phyloP scores from a whole-genome alignment of 2,113 vertebrate genomes.

The Spea multiplicata region DNA sequence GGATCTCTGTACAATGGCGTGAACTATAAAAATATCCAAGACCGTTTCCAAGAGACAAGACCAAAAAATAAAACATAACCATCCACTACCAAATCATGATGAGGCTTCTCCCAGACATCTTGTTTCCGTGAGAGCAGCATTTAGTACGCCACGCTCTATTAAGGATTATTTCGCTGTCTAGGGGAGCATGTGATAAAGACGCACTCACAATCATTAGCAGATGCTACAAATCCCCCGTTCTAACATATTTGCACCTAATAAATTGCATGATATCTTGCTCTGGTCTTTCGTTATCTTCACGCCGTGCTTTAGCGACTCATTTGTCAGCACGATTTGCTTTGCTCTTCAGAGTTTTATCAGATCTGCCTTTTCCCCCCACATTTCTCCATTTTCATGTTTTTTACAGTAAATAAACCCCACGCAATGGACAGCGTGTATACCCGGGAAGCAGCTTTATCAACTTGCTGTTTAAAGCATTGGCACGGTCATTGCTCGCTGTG shows the following conservation, averaged over 20 bases:
- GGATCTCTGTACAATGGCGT: slow-evolving; percentile 45
- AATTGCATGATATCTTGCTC: slow-evolving; percentile 33
- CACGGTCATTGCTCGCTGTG: too few species aligned
- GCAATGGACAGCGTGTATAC: too few species aligned
- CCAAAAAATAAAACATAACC: slow-evolving; percentile 25
- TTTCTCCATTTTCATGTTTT: too few species aligned
- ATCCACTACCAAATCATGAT: slow-evolving; percentile 10
- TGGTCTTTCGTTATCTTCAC: slow-evolving; percentile 4
- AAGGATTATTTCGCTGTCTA: slow-evolving; percentile 17
- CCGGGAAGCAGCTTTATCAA: too few species aligned
- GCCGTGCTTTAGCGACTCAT: background rate
- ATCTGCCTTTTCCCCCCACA: too few species aligned
- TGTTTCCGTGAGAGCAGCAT: background rate
- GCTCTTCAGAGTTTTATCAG: too few species aligned
- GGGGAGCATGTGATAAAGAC: slow-evolving; percentile 24
- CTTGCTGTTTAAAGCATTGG: too few species aligned
- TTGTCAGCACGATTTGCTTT: too few species aligned
- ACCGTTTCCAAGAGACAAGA: slow-evolving; percentile 7
- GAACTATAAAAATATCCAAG: slow-evolving; percentile 10
- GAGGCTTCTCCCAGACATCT: slow-evolving; percentile 5
- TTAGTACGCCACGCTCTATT: background rate
- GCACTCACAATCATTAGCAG: slow-evolving; percentile 5
- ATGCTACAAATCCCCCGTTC: slow-evolving; percentile 23
- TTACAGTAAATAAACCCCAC: too few species aligned
- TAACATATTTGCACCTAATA: slow-evolving; percentile 41